Evolutionary conservation across 2,797 vertebrate genomes (phyloP).

Genomic region (Lagodon rhomboides): DNA sequence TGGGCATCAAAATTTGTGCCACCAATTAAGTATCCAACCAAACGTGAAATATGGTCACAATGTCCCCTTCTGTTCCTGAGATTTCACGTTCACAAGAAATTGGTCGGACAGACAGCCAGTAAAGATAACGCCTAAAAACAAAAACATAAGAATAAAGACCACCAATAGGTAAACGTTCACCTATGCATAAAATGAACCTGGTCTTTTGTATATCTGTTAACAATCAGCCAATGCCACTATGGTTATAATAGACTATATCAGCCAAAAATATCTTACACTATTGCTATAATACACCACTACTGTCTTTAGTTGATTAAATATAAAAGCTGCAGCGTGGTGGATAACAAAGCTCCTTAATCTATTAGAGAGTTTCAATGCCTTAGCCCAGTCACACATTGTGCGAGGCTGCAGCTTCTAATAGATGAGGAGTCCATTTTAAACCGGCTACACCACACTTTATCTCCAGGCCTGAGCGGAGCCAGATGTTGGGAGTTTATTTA

Average conservation of each 20-base stretch:
- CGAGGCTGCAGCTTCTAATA: conserved; percentile 5
- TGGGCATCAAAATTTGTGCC: no score
- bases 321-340: conserved; percentile 5
- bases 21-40: no score
- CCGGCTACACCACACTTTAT: conserved; percentile 18
- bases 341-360: conserved; percentile 12
- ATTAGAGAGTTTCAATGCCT: conserved; percentile 9
- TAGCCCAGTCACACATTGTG: not conserved
- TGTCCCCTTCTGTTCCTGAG: no score
- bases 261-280: not conserved
- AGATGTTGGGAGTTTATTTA: conserved; percentile 27
- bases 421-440: conserved; percentile 18
- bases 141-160: no score
- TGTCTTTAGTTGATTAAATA: not conserved
- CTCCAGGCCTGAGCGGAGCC: conserved; percentile 16
- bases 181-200: no score
- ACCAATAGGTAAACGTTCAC: not conserved
- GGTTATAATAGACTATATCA: not conserved
- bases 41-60: no score
- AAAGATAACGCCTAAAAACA: no score
- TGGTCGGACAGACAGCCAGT: no score
- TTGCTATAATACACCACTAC: no score
- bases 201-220: not conserved
- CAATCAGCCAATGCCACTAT: not conserved
- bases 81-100: no score